phyloP scores from a whole-genome alignment of 2,888 invertebrate species.

The Macrosoma leucophasiata region DNA sequence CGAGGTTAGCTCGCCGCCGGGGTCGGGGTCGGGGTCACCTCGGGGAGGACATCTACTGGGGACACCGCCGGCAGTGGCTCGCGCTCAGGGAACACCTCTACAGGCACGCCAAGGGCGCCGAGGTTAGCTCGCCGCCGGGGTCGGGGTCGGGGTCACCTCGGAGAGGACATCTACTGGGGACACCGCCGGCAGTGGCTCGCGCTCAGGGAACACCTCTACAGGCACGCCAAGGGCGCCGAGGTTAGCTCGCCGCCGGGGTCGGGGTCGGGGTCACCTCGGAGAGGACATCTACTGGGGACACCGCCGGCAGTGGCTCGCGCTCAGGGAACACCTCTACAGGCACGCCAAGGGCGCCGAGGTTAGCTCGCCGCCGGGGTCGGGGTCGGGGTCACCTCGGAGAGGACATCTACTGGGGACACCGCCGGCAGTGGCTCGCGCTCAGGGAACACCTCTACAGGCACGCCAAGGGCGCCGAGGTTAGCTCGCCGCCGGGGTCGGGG shows the following conservation, averaged over 20 bases:
- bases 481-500: too few relatives aligned
- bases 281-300: slow-evolving; percentile 62
- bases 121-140: too few relatives aligned
- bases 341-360: slow-evolving; percentile 48
- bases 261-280: slow-evolving; percentile 51
- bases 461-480: slow-evolving; percentile 48
- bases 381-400: slow-evolving; percentile 47
- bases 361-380: too few relatives aligned
- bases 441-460: slow-evolving; percentile 41
- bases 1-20: too few relatives aligned
- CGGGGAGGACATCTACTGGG: slow-evolving; percentile 60
- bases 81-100: slow-evolving; percentile 43
- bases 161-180: slow-evolving; percentile 60
- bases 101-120: slow-evolving; percentile 39
- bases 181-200: slow-evolving; percentile 48
- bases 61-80: slow-evolving; percentile 49
- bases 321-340: slow-evolving; percentile 43
- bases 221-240: slow-evolving; percentile 43
- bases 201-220: slow-evolving; percentile 43
- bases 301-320: slow-evolving; percentile 45
- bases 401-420: slow-evolving; percentile 57
- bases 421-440: slow-evolving; percentile 47
- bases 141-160: slow-evolving; percentile 52
- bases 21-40: too few relatives aligned
- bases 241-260: too few relatives aligned